These are phyloP conservation scores for Drosophila pseudoananassae DNA, from an alignment of 1,140 invertebrate genomes.

Conservation along the genomic window DNA sequence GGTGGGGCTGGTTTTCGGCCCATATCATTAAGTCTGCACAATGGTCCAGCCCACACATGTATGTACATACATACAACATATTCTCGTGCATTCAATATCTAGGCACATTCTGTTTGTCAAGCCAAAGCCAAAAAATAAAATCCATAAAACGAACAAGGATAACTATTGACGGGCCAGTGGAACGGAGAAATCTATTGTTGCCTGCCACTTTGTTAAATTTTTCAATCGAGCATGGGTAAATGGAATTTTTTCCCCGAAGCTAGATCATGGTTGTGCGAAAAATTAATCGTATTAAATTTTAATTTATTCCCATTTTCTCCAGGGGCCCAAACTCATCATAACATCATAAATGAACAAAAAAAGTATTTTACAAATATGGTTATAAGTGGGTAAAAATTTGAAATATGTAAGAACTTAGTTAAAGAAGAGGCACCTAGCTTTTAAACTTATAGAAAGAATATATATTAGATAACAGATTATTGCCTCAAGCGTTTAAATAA, in stretches of 20 bases:
- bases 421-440: no score
- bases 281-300: neutral
- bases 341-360: no score
- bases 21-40: conserved; percentile 70
- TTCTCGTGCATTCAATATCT: conserved; percentile 4
- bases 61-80: conserved; percentile 7
- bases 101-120: conserved; percentile 41
- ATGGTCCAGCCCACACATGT: conserved; percentile 25
- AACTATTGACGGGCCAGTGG: conserved; percentile 26
- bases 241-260: conserved; percentile 11
- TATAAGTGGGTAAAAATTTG: no score
- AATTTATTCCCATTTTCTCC: neutral
- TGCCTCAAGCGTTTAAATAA: neutral
- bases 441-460: neutral
- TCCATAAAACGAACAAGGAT: conserved; percentile 43
- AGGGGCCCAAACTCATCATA: no score
- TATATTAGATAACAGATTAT: neutral
- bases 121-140: conserved; percentile 49
- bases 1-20: conserved; percentile 38
- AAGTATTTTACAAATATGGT: no score
- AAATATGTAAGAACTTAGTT: no score
- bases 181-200: conserved; percentile 51
- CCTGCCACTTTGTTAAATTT: conserved; percentile 60
- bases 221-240: conserved; percentile 42
- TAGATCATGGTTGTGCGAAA: neutral